A percentile compares a stretch with the other conserved stretches of the same genome.
Evolutionary conservation across 2,888 invertebrate species (phyloP).

Genomic region (Neuroscelio doddi): DNA sequence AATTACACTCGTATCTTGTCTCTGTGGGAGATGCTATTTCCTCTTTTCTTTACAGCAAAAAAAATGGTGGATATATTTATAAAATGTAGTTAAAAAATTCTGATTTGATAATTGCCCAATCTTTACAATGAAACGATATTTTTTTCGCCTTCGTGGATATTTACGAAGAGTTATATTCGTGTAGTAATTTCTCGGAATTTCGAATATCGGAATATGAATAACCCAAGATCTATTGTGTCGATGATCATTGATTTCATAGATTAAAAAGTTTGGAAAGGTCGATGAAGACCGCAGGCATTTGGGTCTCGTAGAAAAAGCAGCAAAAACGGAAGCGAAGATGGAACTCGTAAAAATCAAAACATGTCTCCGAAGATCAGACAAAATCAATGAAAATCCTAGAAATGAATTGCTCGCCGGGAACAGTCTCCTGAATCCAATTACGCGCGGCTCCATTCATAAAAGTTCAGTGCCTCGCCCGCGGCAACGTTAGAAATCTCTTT

Average conservation of each 20-base stretch:
- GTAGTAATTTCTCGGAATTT: no score
- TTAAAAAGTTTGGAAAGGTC: no score
- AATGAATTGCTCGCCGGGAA: conserved; percentile 24
- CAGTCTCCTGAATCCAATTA: conserved; percentile 30
- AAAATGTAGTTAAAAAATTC: no score
- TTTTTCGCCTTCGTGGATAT: no score
- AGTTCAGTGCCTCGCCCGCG: conserved; percentile 35
- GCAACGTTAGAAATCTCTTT: conserved; percentile 64
- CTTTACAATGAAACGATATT: no score
- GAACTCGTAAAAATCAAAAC: conserved; percentile 14
- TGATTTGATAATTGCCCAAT: no score
- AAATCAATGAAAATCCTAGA: conserved; percentile 41
- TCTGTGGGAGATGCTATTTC: conserved; percentile 14
- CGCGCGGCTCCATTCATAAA: conserved; percentile 49
- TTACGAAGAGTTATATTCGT: no score
- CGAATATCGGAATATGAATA: no score
- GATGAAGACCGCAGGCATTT: no score
- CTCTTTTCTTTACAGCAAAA: no score
- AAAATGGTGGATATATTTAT: conserved; percentile 1
- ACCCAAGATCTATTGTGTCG: no score
- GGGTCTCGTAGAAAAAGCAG: conserved; percentile 2
- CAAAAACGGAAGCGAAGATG: conserved; percentile 7
- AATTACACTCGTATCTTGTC: conserved; percentile 35
- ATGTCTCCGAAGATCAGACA: conserved; percentile 30
- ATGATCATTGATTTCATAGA: no score